These are phyloP conservation scores for Mythimna loreyi DNA, from an alignment of 2,888 invertebrate species.

Conservation along the genomic window DNA sequence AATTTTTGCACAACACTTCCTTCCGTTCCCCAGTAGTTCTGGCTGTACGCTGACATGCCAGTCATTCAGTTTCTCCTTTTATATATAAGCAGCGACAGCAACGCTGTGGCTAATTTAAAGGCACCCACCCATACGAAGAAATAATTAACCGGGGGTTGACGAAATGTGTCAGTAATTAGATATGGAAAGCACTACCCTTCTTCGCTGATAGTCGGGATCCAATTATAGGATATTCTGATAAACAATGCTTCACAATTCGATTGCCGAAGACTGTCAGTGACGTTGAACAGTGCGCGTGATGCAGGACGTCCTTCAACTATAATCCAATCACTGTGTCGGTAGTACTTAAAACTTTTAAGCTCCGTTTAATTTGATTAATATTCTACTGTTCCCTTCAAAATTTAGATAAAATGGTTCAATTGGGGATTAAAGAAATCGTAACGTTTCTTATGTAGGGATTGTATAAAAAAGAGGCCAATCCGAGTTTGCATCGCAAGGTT, in stretches of 20 bases:
- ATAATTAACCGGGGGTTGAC: no score
- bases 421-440: background rate
- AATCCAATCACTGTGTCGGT: background rate
- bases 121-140: no score
- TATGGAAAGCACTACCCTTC: background rate
- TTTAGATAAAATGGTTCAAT: background rate
- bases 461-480: no score
- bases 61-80: no score
- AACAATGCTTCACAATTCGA: background rate
- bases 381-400: background rate
- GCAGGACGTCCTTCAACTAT: background rate
- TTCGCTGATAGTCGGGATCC: background rate
- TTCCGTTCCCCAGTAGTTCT: no score
- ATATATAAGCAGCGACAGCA: no score
- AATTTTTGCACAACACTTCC: no score
- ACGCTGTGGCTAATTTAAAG: no score
- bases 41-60: no score
- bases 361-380: slow-evolving; percentile 15
- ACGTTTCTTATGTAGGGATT: background rate
- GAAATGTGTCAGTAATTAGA: no score
- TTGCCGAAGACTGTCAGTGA: background rate
- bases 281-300: background rate
- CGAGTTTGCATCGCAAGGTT: no score
- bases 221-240: slow-evolving; percentile 5
- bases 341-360: background rate